Conservation (phyloP, 1,140 invertebrate species). For the Bactericera cockerelli region DNA sequence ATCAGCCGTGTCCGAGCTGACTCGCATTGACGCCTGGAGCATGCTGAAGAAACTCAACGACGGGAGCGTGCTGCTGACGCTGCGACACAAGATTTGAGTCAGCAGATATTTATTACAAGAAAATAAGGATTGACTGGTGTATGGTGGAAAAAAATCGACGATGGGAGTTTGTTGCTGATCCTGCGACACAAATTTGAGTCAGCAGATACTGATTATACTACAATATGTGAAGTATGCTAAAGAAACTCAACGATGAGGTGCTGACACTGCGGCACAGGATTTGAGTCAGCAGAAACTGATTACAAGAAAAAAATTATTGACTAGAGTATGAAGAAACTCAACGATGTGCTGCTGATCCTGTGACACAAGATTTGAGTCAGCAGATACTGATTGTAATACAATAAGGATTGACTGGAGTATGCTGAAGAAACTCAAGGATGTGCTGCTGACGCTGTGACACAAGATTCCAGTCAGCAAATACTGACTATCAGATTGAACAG, state of each 20-base stretch:
- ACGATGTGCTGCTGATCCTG: constrained; percentile 46
- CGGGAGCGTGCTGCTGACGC: constrained; percentile 47
- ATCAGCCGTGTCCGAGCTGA: constrained; percentile 60
- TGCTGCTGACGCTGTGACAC: constrained; percentile 39
- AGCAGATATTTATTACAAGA: constrained; percentile 31
- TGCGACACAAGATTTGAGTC: constrained; percentile 29
- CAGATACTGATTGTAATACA: constrained; percentile 31
- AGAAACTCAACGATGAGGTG: constrained; percentile 62
- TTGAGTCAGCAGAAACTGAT: constrained; percentile 25
- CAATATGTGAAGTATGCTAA: no score
- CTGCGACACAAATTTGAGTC: no score
- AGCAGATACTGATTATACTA: no score
- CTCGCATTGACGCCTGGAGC: constrained; percentile 84
- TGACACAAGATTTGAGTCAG: constrained; percentile 27
- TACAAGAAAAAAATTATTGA: constrained; percentile 31
- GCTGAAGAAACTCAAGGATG: constrained; percentile 70
- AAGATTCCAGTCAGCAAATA: no score
- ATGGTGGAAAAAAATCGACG: constrained; percentile 69
- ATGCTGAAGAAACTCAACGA: constrained; percentile 75
- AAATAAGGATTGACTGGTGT: constrained; percentile 50
- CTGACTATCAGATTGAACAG: constrained; percentile 31
- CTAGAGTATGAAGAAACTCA: constrained; percentile 78
- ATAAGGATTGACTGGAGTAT: constrained; percentile 51
- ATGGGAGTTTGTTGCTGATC: constrained; percentile 50
- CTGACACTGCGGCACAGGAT: constrained; percentile 33